Evolutionary conservation across 1,140 invertebrate species (phyloP).

Genomic region (Apolygus lucorum): DNA sequence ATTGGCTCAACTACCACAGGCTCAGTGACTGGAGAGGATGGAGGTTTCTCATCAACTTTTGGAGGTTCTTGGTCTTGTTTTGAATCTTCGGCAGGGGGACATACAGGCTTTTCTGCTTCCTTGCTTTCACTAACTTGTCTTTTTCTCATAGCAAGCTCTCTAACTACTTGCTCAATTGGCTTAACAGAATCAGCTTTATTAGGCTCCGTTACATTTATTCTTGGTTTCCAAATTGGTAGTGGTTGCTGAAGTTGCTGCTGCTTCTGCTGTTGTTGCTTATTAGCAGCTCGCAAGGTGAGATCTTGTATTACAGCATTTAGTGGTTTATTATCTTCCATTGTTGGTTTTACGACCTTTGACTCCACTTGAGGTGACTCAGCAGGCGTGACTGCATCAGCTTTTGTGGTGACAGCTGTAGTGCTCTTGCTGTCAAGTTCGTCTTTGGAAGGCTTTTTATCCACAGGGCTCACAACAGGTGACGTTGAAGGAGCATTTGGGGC

Average conservation of each 20-base stretch:
- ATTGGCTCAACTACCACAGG: no score
- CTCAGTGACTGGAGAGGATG: no score
- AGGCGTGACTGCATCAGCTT: background rate
- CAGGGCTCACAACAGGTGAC: background rate
- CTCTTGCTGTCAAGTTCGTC: background rate
- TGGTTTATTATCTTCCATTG: constrained; percentile 25
- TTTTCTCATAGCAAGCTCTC: constrained; percentile 28
- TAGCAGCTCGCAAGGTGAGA: constrained; percentile 25
- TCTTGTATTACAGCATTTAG: constrained; percentile 32
- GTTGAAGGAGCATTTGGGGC: background rate
- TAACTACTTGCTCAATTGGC: constrained; percentile 28
- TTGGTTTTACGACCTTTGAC: constrained; percentile 3
- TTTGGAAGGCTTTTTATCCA: background rate
- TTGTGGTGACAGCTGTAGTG: background rate
- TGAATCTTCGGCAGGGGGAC: no score
- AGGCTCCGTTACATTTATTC: background rate
- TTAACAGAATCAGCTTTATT: constrained; percentile 21
- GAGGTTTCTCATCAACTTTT: no score
- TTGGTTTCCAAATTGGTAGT: constrained; percentile 11
- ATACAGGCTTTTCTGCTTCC: no score
- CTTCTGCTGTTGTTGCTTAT: no score
- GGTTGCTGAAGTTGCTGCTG: no score
- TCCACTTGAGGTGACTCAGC: background rate
- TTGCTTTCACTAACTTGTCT: constrained; percentile 24
- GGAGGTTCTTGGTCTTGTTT: no score